Base-by-base conservation (phyloP, 2,888 invertebrate species). In the Gastracanthus pulcherrimus region DNA sequence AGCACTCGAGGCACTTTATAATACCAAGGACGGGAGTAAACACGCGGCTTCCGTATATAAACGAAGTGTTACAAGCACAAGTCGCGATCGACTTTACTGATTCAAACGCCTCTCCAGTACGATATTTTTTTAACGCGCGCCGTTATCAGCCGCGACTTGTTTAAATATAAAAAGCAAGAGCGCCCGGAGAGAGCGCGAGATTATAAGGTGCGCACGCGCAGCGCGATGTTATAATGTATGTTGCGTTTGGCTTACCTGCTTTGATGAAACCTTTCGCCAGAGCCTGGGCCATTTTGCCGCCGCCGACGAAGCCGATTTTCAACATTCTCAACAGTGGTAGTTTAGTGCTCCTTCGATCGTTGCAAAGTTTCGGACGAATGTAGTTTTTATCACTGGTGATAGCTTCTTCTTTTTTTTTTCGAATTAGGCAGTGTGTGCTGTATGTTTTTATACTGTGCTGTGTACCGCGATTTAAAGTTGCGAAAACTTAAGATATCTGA, bases 201-300 rank as follows among this genome's bases (percentile, higher is more conserved):
- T 62, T 34, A 62, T 29, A 34, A 29, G 34, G n/a, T n/a, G 13
- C 16, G 62, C n/a, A 62, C n/a, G n/a, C n/a, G 9, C n/a, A 62
- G 34, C 62, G 62, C 62, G 6, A n/a, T n/a, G 34, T n/a, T 19
- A 62, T 13, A 45, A 45, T 45, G 13, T 3, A n/a, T 41, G 41
- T 45, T n/a, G n/a, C n/a, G n/a, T n/a, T n/a, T n/a, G n/a, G n/a
- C 31, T 92, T 93, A 97, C 98, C 98, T 88, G 97, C 95, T 77
- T 95, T 93, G 87, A 98, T 95, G 87, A 98, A 96, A 84, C 98
- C 98, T 90, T 96, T 96, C 9, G 97, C 97, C 89, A 98, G 92
- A 0, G 98, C 98, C 89, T 97, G 97, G 0, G 98, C 98, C 94
- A 98, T 95, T 90, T 96, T 96, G 16, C 98, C 98, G 38, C 97